Evolutionary conservation across 2,888 invertebrate genomes (phyloP), one percentile per base, ranked within the genome.

Genomic region (Agrochola litura): DNA sequence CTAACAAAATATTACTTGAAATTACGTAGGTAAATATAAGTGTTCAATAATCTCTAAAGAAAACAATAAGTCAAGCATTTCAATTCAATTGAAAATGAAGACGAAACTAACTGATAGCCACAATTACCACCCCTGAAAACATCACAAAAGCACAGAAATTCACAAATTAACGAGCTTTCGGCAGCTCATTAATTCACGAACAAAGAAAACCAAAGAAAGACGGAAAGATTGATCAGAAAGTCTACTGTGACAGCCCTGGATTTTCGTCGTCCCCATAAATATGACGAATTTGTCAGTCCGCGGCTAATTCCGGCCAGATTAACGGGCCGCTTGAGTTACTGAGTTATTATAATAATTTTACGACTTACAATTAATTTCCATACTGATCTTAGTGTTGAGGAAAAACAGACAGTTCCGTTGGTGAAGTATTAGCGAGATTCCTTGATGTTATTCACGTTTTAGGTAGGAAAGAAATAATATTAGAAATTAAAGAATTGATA

Each of bases 261-360:
- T 74, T 88, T 87, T 92, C 92, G 81, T 83, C 91, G 81, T 76
- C 77, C 81, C 83, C 89, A 89, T 93, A 93, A 93, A 94, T 92
- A 92, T 92, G 90, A 92, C 91, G 89, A 92, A 92, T 93, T 92
- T 94, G 94, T 93, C 93, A 92, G 87, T 93, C 92, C 81, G 41
- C 93, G 83, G 88, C 89, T 92, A 90, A 92, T 94, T 93, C 86
- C 77, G 80, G 76, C 82, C 90, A 88, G 90, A 92, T 91, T 89
- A 89, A 91, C 78, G 83, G 82, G 79, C 90, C 85, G 89, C 91
- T 90, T 88, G 89, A 90, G 73, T 72, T 77, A 73, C 73, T 68
- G 68, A 92, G 79, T 84, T 88, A 92, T 92, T 91, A 91, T 91
- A 87, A 92, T 93, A 89, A 92, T 92, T 92, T 92, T 83, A 88